Conservation (phyloP, 1,140 invertebrate genomes). For the Diorhabda sublineata region DNA sequence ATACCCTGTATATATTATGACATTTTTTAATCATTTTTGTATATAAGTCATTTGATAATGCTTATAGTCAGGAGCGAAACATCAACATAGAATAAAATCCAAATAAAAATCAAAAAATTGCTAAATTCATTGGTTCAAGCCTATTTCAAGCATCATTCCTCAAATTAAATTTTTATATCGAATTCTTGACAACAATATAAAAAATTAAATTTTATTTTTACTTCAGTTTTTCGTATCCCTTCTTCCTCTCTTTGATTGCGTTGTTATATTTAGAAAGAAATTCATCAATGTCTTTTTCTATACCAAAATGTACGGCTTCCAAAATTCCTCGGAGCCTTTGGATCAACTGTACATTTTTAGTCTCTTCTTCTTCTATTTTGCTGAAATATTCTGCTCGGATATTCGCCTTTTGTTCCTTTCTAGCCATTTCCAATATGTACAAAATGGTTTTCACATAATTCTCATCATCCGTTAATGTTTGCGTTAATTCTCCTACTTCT, state of each 20-base stretch:
- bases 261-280: slow-evolving; percentile 29
- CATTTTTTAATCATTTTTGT: too few species aligned
- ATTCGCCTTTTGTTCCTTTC: slow-evolving; percentile 31
- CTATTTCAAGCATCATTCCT: too few species aligned
- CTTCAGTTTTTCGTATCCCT: slow-evolving; percentile 29
- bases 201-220: background rate
- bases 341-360: slow-evolving; percentile 30
- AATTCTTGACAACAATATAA: too few species aligned
- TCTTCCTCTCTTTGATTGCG: slow-evolving; percentile 27
- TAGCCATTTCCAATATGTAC: slow-evolving; percentile 31
- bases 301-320: slow-evolving; percentile 27
- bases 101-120: too few species aligned
- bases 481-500: slow-evolving; percentile 20
- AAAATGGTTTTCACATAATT: slow-evolving; percentile 40
- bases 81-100: too few species aligned
- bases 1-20: too few species aligned
- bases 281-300: slow-evolving; percentile 27
- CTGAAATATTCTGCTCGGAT: slow-evolving; percentile 37
- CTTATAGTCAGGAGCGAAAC: too few species aligned
- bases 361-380: slow-evolving; percentile 34
- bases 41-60: too few species aligned
- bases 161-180: too few species aligned
- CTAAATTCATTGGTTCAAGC: too few species aligned
- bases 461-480: slow-evolving; percentile 30
- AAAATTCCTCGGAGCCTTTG: slow-evolving; percentile 30